Base-by-base conservation (phyloP, 1,140 invertebrate genomes). In the Leptopilina clavipes region DNA sequence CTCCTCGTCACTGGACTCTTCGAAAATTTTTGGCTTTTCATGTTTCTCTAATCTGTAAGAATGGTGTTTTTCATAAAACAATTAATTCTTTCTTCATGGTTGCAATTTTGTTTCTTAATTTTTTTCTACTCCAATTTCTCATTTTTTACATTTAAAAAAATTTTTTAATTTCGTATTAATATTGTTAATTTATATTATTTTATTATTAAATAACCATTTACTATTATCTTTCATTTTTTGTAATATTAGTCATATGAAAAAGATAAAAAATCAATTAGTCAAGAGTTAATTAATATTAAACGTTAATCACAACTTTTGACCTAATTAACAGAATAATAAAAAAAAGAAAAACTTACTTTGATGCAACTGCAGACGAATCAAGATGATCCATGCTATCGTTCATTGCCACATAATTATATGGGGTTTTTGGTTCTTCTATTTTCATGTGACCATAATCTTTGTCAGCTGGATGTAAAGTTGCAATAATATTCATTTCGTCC, bases 391-490 rank as follows among this genome's bases (percentile, higher is more conserved):
- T 91, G 65, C 94, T 93, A 76, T 95, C 94, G 43, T 93, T 94
- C 74, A 94, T 93, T 48, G 92, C 91, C 82, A 92, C 92, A 80
- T 96, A 94, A 88, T 94, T 96, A 86, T 95, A 99, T 1, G 98
- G 99, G 10, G 99, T 99, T 91, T 98, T 97, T 45, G 98, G 97
- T 90, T 99, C 98, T 85, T 99, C 97, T 74, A 99, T 98, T 92
- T 99, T 99, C 97, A 99, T 99, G 86, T 98, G 97, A 10, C 98
- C 98, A 91, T 99, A 99, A 91, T 99, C 98, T 91, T 99, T 99
- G 87, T 98, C 98, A 37, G 96, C 91, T 52, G 98, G 98, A 93
- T 99, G 98, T 85, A 98, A 94, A 5, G 99, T 99, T 75, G 98
- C 97, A 83, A 99, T 93, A 79, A 99, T 99, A 91, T 99, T 99